Evolutionary conservation across 2,888 invertebrate genomes (phyloP).

Genomic region (Cremastinae sp.): DNA sequence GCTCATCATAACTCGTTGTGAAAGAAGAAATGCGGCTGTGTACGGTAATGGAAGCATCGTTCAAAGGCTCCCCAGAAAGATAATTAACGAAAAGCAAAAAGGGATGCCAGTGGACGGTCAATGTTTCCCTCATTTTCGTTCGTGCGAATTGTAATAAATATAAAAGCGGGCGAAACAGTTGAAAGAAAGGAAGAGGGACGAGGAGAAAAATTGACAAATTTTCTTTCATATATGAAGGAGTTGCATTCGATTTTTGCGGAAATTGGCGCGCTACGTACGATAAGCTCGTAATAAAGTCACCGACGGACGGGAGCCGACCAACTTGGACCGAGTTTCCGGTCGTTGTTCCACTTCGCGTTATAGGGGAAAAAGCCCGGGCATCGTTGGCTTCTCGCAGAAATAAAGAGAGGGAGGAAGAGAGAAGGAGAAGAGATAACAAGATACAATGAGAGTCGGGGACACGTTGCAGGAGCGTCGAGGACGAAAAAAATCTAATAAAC

Average conservation of each 20-base stretch:
- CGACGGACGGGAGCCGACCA: slow-evolving; percentile 75
- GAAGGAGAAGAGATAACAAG: slow-evolving; percentile 4
- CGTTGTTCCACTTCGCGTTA: slow-evolving; percentile 75
- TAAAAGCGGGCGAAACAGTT: background rate
- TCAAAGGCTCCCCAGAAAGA: background rate
- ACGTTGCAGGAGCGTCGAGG: too few relatives aligned
- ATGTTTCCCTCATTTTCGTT: background rate
- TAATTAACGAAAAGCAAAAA: slow-evolving; percentile 2
- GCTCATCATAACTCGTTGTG: slow-evolving; percentile 1
- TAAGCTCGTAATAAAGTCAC: slow-evolving; percentile 62
- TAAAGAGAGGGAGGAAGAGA: slow-evolving; percentile 11
- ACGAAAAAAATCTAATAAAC: too few relatives aligned
- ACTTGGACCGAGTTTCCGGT: slow-evolving; percentile 72
- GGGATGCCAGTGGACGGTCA: background rate
- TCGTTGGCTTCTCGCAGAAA: slow-evolving; percentile 25
- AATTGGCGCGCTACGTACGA: slow-evolving; percentile 21
- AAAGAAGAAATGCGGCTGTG: slow-evolving; percentile 7
- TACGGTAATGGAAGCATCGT: background rate
- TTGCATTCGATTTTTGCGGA: slow-evolving; percentile 16
- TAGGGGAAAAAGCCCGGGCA: slow-evolving; percentile 20
- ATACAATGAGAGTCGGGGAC: background rate
- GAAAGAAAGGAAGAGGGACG: background rate
- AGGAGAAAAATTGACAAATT: background rate
- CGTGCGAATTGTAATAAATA: too few relatives aligned
- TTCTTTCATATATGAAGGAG: background rate